These are phyloP conservation scores for Drosophila athabasca DNA, from an alignment of 1,140 invertebrate genomes.

Conservation along the genomic window DNA sequence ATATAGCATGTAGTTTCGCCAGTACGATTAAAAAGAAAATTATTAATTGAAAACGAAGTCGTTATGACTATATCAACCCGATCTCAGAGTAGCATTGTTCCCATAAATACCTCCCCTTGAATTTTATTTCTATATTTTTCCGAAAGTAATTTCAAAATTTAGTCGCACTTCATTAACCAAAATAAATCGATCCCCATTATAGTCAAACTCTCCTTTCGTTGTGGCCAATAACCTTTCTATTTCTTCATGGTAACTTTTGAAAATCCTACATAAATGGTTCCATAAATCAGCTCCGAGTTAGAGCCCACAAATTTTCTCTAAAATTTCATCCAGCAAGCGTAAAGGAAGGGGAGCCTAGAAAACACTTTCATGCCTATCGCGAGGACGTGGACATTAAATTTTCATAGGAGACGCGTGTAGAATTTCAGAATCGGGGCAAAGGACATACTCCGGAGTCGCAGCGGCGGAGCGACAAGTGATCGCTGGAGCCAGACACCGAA, in stretches of 20 bases:
- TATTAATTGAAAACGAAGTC: no score
- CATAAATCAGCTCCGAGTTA: conserved; percentile 37
- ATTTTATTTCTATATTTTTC: no score
- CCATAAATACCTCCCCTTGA: no score
- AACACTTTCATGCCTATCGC: conserved; percentile 56
- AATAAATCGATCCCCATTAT: not conserved
- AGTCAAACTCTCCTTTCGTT: conserved; percentile 12
- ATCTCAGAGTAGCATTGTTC: no score
- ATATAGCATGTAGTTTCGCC: no score
- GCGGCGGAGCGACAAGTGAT: conserved; percentile 24
- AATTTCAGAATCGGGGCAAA: conserved; percentile 60
- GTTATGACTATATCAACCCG: no score
- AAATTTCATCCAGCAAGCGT: conserved; percentile 61
- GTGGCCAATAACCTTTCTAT: conserved; percentile 21
- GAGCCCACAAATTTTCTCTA: conserved; percentile 25
- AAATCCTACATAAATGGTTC: conserved; percentile 47
- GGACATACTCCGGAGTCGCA: conserved; percentile 18
- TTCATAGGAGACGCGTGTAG: conserved; percentile 60
- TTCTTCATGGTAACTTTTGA: conserved; percentile 18
- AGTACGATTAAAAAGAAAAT: no score
- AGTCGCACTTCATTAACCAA: conserved; percentile 6
- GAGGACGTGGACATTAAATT: conserved; percentile 51
- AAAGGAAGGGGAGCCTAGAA: not conserved
- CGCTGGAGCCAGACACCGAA: conserved; percentile 15
- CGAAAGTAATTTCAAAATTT: not conserved